A percentile compares a stretch with the other conserved stretches of the same genome.
phyloP scores from a whole-genome alignment of 2,888 invertebrate species.

The Caenorhabditis afra region DNA sequence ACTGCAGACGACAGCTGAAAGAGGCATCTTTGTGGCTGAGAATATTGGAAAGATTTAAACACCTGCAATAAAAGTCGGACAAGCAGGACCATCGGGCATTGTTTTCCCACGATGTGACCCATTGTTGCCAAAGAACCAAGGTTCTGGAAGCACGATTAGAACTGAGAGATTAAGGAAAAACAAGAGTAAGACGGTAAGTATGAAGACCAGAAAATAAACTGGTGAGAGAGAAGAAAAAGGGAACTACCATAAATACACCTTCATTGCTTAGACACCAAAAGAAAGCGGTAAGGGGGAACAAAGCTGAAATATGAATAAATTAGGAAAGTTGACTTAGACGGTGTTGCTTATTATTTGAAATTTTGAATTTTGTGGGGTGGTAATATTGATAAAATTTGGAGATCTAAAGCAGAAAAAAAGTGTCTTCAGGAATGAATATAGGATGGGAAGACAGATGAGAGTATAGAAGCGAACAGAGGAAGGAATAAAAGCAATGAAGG shows the following conservation, averaged over 20 bases:
- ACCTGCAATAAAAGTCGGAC: constrained; percentile 64
- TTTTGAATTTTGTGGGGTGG: neutral
- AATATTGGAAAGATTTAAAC: neutral
- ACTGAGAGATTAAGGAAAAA: neutral
- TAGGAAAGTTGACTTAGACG: neutral
- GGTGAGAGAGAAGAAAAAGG: neutral
- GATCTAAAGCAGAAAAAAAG: neutral
- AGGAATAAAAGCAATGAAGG: neutral
- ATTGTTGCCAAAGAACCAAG: constrained; percentile 28
- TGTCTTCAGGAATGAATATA: too few relatives aligned
- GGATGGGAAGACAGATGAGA: too few relatives aligned
- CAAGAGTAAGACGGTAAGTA: too few relatives aligned
- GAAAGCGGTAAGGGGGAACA: too few relatives aligned
- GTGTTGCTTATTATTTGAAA: neutral
- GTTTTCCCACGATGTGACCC: constrained; percentile 55
- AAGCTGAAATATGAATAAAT: neutral
- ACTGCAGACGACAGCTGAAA: constrained; percentile 48
- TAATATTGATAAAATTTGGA: neutral
- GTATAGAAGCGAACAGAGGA: neutral
- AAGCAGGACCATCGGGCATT: constrained; percentile 68
- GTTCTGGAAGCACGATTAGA: constrained; percentile 27
- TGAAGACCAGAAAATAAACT: too few relatives aligned
- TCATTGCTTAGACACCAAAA: neutral
- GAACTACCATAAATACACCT: too few relatives aligned
- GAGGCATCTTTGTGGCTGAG: neutral